Percentiles rank a stretch among this genome's conserved stretches.
Conservation (phyloP, 1,140 invertebrate species). For the Zaprionus gabonicus region DNA sequence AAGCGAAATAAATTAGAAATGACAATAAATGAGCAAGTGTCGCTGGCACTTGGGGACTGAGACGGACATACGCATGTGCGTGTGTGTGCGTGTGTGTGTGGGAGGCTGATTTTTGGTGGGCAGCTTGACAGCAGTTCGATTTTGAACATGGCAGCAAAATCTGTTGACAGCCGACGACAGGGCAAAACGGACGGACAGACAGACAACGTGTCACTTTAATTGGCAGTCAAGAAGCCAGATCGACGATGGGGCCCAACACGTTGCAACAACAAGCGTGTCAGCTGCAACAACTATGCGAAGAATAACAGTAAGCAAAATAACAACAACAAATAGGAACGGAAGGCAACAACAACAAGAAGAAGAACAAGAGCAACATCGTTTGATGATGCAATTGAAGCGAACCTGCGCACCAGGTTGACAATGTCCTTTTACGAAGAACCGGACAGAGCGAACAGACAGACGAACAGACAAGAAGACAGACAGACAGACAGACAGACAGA, state of each 20-base stretch:
- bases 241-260: constrained; percentile 20
- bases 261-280: constrained; percentile 7
- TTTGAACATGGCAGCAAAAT: constrained; percentile 29
- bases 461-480: background rate
- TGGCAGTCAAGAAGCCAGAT: constrained; percentile 56
- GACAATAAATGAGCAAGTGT: constrained; percentile 81
- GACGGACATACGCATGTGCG: background rate
- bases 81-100: constrained; percentile 2
- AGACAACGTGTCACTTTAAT: constrained; percentile 65
- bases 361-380: background rate
- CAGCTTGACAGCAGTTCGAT: constrained; percentile 36
- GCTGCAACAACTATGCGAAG: background rate
- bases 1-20: constrained; percentile 80
- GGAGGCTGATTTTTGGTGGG: background rate
- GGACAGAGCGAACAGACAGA: background rate
- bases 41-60: constrained; percentile 30
- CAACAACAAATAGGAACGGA: background rate
- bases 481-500: background rate
- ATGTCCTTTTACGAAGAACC: background rate
- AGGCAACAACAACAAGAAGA: background rate
- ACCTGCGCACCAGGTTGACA: constrained; percentile 12
- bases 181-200: constrained; percentile 45
- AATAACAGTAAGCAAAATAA: constrained; percentile 6
- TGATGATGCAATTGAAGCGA: constrained; percentile 39
- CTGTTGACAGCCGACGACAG: constrained; percentile 60